Evolutionary conservation across 2,888 invertebrate genomes (phyloP).

Genomic region (Acanthoscelides obtectus): DNA sequence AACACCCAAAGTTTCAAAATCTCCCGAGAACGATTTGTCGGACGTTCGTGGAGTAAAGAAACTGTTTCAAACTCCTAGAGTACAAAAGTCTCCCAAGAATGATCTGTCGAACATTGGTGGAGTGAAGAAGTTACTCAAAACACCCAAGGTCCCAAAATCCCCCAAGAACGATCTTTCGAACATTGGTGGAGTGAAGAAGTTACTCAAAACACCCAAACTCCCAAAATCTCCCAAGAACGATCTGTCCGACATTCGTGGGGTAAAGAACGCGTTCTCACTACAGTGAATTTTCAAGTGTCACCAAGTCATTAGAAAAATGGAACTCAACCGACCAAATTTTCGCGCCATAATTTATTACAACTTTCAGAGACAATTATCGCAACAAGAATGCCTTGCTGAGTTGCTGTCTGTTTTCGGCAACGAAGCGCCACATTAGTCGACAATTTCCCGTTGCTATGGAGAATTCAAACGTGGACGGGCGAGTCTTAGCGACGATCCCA

Average conservation of each 20-base stretch:
- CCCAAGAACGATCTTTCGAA: constrained; percentile 23
- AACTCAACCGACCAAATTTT: no score
- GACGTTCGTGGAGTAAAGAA: constrained; percentile 27
- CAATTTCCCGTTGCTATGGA: no score
- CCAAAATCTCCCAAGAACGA: constrained; percentile 24
- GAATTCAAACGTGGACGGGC: no score
- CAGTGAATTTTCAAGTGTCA: no score
- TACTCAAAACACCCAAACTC: constrained; percentile 16
- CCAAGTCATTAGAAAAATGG: no score
- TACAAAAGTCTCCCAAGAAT: constrained; percentile 25
- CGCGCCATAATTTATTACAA: no score
- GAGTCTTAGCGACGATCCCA: no score
- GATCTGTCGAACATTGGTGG: constrained; percentile 25
- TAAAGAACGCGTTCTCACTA: no score
- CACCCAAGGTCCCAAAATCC: constrained; percentile 24
- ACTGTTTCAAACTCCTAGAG: constrained; percentile 25
- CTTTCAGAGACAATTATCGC: no score
- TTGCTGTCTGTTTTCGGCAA: no score
- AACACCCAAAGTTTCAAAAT: constrained; percentile 23
- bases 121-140: constrained; percentile 27
- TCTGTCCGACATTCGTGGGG: constrained; percentile 24
- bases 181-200: constrained; percentile 12
- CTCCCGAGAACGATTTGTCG: constrained; percentile 28
- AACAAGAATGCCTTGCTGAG: no score
- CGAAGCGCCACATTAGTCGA: no score